Evolutionary conservation across 2,113 vertebrate genomes (phyloP).

Genomic region (Mus spicilegus): DNA sequence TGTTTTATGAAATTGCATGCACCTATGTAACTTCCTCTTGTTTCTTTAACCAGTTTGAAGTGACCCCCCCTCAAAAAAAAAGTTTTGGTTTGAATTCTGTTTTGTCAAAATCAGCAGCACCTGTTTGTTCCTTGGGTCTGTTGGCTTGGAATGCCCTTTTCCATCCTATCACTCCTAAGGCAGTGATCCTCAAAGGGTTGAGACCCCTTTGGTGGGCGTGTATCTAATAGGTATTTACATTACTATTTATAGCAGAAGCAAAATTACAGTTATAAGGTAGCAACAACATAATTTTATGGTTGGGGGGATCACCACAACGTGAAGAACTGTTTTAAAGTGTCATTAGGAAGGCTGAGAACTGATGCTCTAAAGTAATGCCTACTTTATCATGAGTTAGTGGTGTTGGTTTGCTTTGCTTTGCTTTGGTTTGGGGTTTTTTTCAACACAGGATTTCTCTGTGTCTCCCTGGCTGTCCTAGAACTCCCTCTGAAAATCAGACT

Average conservation of each 20-base stretch:
- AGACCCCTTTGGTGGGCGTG: neutral
- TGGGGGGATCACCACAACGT: neutral
- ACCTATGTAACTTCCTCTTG: neutral
- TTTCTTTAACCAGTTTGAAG: neutral
- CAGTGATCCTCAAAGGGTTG: neutral
- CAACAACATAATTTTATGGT: neutral
- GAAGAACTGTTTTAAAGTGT: neutral
- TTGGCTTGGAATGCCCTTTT: neutral
- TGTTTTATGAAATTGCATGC: neutral
- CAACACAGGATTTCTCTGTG: neutral
- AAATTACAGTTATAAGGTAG: neutral
- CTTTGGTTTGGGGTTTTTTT: neutral
- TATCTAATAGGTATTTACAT: neutral
- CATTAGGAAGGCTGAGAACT: neutral
- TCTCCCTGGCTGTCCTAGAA: neutral
- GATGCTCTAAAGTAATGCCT: neutral
- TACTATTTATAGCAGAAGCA: neutral
- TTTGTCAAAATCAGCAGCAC: neutral
- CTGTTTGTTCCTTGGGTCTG: neutral
- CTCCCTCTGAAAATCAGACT: neutral
- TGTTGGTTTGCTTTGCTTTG: neutral
- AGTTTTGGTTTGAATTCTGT: neutral
- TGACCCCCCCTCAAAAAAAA: neutral
- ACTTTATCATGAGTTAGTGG: neutral
- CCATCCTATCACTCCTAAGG: neutral